phyloP scores from a whole-genome alignment of 2,888 invertebrate genomes.

The Coelinius sp. region DNA sequence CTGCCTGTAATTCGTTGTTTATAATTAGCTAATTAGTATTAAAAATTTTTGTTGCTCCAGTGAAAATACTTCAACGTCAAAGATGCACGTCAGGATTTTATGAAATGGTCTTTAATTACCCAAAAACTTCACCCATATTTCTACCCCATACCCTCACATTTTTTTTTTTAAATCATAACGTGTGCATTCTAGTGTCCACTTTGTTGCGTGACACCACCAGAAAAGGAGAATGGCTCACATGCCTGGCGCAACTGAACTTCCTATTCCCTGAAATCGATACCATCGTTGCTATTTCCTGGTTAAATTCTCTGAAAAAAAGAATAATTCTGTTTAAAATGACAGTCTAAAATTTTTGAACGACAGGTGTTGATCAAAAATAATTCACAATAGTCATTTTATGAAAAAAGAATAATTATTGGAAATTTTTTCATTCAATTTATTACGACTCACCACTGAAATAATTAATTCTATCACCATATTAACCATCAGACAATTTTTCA shows the following conservation, averaged over 20 bases:
- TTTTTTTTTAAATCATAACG: constrained; percentile 23
- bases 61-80: background rate
- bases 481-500: too few relatives aligned
- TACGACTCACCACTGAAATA: too few relatives aligned
- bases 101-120: background rate
- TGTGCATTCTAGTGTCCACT: constrained; percentile 32
- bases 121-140: background rate
- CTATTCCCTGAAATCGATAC: constrained; percentile 32
- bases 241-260: constrained; percentile 22
- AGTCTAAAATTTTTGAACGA: too few relatives aligned
- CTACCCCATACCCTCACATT: background rate
- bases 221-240: background rate
- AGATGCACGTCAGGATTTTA: constrained; percentile 17
- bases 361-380: too few relatives aligned
- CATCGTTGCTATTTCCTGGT: constrained; percentile 28
- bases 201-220: constrained; percentile 34
- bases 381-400: too few relatives aligned
- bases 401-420: too few relatives aligned
- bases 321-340: too few relatives aligned
- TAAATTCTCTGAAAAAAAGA: background rate
- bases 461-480: too few relatives aligned
- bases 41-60: background rate
- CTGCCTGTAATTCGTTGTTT: too few relatives aligned
- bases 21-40: too few relatives aligned
- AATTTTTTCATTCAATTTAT: too few relatives aligned